Percentiles rank a stretch among this genome's conserved stretches.
These are phyloP conservation scores for Sebastes iracundus DNA, from an alignment of 2,797 vertebrate genomes.

Conservation along the genomic window DNA sequence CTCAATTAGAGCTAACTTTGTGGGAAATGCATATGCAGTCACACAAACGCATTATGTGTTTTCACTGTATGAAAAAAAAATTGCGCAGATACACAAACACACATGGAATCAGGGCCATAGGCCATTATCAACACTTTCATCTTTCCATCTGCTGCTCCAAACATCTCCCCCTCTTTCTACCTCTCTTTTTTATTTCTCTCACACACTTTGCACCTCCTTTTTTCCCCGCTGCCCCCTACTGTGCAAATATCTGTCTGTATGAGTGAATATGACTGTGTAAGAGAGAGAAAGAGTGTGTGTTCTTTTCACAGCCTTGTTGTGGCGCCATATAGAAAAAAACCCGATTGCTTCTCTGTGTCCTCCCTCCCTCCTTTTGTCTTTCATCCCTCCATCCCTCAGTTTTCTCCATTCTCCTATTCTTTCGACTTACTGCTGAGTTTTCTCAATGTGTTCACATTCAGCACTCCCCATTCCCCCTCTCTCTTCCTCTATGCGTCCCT, in stretches of 20 bases:
- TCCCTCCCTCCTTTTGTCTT: constrained; percentile 14
- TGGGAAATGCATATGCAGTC: constrained; percentile 26
- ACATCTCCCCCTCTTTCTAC: constrained; percentile 1
- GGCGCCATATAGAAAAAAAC: neutral
- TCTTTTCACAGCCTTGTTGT: constrained; percentile 21
- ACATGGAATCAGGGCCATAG: constrained; percentile 37
- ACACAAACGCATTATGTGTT: constrained; percentile 16
- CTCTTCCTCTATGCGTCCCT: constrained; percentile 27
- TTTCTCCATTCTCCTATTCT: constrained; percentile 25
- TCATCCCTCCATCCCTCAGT: neutral
- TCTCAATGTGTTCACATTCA: constrained; percentile 48
- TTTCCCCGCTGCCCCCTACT: constrained; percentile 12
- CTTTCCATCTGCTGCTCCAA: constrained; percentile 60
- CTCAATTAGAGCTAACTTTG: constrained; percentile 59
- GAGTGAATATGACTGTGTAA: neutral
- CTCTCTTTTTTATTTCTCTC: neutral
- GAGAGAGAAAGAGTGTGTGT: neutral
- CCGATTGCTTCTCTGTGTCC: constrained; percentile 18
- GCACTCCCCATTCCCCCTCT: constrained; percentile 12
- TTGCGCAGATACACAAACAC: neutral
- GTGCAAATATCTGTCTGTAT: constrained; percentile 31
- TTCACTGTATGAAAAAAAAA: constrained; percentile 26
- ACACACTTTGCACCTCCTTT: neutral
- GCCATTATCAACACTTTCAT: constrained; percentile 58
- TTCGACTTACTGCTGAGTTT: constrained; percentile 46